phyloP scores from a whole-genome alignment of 2,888 invertebrate species.

The Hofmannophila pseudospretella region DNA sequence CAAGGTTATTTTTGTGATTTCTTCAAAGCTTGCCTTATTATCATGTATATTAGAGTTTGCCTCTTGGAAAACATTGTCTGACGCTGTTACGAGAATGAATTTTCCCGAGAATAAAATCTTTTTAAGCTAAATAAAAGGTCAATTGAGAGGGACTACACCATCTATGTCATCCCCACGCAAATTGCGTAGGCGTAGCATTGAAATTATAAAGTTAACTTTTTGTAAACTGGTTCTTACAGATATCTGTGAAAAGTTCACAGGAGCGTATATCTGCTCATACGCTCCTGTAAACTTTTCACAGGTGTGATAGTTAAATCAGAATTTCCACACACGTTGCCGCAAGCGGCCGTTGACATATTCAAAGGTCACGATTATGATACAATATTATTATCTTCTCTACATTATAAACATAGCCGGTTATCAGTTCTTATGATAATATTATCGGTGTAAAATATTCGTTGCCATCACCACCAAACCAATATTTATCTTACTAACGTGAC shows the following conservation, averaged over 20 bases:
- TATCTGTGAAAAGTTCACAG: too few species aligned
- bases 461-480: too few species aligned
- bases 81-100: too few species aligned
- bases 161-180: constrained; percentile 1
- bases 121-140: constrained; percentile 7
- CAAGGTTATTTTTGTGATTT: background rate
- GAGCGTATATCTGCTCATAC: background rate
- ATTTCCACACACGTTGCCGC: constrained; percentile 2
- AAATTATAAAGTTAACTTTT: background rate
- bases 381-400: background rate
- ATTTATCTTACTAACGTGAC: too few species aligned
- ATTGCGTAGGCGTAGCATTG: background rate
- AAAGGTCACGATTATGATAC: background rate
- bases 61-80: background rate
- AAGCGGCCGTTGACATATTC: background rate
- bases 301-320: constrained; percentile 2
- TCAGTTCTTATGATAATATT: too few species aligned
- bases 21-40: background rate
- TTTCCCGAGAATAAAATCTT: background rate
- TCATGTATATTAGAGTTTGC: background rate
- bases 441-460: too few species aligned
- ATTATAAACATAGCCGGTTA: background rate
- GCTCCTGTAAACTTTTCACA: constrained; percentile 6
- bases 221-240: background rate
- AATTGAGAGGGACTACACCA: constrained; percentile 8